phyloP scores from a whole-genome alignment of 1,140 invertebrate species.

The Magallana gigas region DNA sequence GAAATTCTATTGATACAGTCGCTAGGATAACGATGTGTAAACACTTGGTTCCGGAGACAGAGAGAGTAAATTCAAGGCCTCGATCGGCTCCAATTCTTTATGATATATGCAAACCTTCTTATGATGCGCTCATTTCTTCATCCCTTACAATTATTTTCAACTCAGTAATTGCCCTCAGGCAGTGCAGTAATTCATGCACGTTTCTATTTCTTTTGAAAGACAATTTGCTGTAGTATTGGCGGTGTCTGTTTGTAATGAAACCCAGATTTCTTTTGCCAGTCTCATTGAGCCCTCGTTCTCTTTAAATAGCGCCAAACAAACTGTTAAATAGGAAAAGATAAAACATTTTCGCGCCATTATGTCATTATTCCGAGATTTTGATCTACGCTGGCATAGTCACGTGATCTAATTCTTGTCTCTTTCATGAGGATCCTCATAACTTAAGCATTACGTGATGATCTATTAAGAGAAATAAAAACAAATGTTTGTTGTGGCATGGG shows the following conservation, averaged over 20 bases:
- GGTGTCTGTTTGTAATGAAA: not conserved
- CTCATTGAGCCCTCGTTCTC: not conserved
- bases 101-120: not conserved
- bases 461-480: not conserved
- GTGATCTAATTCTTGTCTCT: not conserved
- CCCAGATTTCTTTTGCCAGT: not conserved
- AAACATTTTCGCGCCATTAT: not conserved
- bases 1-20: not conserved
- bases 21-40: not conserved
- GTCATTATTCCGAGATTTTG: not conserved
- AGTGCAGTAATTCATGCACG: conserved; percentile 11
- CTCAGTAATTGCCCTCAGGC: not conserved
- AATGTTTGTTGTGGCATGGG: not conserved
- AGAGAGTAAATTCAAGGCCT: not conserved
- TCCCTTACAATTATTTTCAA: conserved; percentile 31
- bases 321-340: conserved; percentile 4
- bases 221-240: not conserved
- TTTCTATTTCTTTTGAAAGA: conserved; percentile 37
- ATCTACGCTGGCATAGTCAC: conserved; percentile 11
- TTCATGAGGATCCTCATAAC: conserved; percentile 3
- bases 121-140: not conserved
- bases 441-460: not conserved
- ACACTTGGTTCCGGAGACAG: not conserved
- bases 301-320: conserved; percentile 1
- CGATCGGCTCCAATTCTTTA: not conserved